These are phyloP conservation scores for Amblyteles armatorius DNA, from an alignment of 2,888 invertebrate species.

Conservation along the genomic window DNA sequence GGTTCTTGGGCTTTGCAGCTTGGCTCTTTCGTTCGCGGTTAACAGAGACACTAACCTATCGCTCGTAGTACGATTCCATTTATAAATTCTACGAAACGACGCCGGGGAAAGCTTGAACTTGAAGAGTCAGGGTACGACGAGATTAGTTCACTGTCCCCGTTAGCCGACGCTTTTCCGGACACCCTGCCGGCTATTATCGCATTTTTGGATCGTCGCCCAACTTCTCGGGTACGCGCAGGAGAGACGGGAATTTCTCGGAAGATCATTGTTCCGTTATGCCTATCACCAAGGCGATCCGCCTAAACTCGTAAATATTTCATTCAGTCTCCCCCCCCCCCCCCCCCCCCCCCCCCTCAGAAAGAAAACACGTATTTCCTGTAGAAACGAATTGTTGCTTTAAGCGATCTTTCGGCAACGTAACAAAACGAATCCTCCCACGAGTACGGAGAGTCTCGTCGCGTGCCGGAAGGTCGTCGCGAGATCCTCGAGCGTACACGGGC, in stretches of 20 bases:
- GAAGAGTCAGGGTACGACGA: constrained; percentile 38
- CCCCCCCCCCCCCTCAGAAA: background rate
- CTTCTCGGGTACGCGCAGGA: background rate
- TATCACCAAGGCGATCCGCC: background rate
- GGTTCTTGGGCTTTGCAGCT: constrained; percentile 16
- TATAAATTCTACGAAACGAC: constrained; percentile 56
- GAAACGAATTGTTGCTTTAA: background rate
- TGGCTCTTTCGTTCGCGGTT: constrained; percentile 20
- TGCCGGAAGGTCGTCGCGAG: background rate
- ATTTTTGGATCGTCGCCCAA: constrained; percentile 51
- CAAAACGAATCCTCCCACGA: constrained; percentile 13
- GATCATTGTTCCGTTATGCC: constrained; percentile 61
- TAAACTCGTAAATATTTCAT: constrained; percentile 41
- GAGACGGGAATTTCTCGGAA: constrained; percentile 43
- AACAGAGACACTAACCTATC: constrained; percentile 56
- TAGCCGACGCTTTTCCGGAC: constrained; percentile 45
- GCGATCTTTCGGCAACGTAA: background rate
- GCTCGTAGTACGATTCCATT: constrained; percentile 39
- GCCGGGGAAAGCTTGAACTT: constrained; percentile 53
- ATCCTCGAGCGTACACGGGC: constrained; percentile 11
- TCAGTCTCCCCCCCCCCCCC: background rate
- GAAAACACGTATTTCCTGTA: constrained; percentile 8
- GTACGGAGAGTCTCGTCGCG: constrained; percentile 1
- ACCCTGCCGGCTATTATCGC: constrained; percentile 11
- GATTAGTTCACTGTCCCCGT: constrained; percentile 54